phyloP scores from a whole-genome alignment of 1,140 invertebrate species.

The Marisa cornuarietis region DNA sequence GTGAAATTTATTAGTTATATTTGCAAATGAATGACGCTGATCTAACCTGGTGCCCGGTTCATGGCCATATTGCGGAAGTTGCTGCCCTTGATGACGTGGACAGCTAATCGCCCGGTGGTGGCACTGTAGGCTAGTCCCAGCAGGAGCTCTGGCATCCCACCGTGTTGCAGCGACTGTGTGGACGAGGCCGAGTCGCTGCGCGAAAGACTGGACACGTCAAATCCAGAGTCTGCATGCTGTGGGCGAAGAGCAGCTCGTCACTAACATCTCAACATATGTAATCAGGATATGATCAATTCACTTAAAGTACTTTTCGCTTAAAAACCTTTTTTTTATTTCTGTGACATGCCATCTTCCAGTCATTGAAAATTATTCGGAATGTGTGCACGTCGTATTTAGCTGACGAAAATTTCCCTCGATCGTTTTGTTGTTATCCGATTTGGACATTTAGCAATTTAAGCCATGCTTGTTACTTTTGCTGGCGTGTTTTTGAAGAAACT shows the following conservation, averaged over 20 bases:
- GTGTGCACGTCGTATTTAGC: not conserved
- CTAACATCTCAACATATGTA: not conserved
- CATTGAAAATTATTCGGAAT: not conserved
- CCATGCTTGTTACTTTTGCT: too few relatives aligned
- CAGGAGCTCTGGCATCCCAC: conserved; percentile 87
- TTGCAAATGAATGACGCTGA: not conserved
- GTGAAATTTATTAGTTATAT: too few relatives aligned
- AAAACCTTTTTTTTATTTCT: too few relatives aligned
- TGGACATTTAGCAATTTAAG: too few relatives aligned
- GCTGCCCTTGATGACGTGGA: conserved; percentile 94
- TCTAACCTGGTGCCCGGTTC: conserved; percentile 62
- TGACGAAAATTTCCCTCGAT: too few relatives aligned
- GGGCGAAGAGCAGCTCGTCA: not conserved
- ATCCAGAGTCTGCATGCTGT: conserved; percentile 65
- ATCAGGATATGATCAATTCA: not conserved
- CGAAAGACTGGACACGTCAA: conserved; percentile 77
- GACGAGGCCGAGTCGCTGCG: conserved; percentile 92
- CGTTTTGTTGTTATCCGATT: too few relatives aligned
- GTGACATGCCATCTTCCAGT: too few relatives aligned
- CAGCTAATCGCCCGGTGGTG: conserved; percentile 88
- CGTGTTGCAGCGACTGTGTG: conserved; percentile 89
- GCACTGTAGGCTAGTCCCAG: conserved; percentile 91
- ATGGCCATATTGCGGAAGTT: conserved; percentile 80
- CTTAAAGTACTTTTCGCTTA: not conserved
- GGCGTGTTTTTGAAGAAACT: too few relatives aligned